phyloP scores from a whole-genome alignment of 2,113 vertebrate genomes.

The Seriola rivoliana region DNA sequence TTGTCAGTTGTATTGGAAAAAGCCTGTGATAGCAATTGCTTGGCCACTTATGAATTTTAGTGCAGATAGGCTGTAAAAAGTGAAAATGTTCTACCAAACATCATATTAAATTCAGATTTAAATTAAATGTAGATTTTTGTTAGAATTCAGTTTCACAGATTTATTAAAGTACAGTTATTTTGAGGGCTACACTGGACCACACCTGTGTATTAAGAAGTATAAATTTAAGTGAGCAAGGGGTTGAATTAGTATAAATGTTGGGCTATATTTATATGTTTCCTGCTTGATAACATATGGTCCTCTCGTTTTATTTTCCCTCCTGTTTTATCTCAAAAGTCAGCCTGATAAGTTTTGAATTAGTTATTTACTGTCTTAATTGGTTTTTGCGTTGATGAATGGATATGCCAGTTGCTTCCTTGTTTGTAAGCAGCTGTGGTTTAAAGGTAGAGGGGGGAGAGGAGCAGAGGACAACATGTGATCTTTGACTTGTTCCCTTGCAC shows the following conservation, averaged over 20 bases:
- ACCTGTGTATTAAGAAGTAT: conserved; percentile 23
- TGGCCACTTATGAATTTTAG: not conserved
- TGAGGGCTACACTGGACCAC: conserved; percentile 36
- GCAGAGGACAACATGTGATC: conserved; percentile 87
- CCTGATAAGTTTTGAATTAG: conserved; percentile 55
- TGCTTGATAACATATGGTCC: conserved; percentile 48
- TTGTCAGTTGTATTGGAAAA: not conserved
- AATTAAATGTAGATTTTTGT: conserved; percentile 19
- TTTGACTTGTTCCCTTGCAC: conserved; percentile 91
- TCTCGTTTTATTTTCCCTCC: conserved; percentile 63
- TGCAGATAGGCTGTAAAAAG: conserved; percentile 44
- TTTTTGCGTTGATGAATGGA: conserved; percentile 87
- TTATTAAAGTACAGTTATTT: conserved; percentile 6
- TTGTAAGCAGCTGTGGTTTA: conserved; percentile 83
- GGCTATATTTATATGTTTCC: conserved; percentile 46
- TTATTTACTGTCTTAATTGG: conserved; percentile 64
- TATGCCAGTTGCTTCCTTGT: conserved; percentile 85
- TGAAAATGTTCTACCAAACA: conserved; percentile 79
- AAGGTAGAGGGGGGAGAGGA: conserved; percentile 80
- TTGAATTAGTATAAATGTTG: conserved; percentile 43
- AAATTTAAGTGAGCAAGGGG: conserved; percentile 18
- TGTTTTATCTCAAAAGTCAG: conserved; percentile 55
- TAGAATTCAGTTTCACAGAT: not conserved
- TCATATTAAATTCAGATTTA: conserved; percentile 18
- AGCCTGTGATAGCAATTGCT: not conserved